These are phyloP conservation scores for Isoperla grammatica DNA, from an alignment of 2,888 invertebrate species.

Conservation along the genomic window DNA sequence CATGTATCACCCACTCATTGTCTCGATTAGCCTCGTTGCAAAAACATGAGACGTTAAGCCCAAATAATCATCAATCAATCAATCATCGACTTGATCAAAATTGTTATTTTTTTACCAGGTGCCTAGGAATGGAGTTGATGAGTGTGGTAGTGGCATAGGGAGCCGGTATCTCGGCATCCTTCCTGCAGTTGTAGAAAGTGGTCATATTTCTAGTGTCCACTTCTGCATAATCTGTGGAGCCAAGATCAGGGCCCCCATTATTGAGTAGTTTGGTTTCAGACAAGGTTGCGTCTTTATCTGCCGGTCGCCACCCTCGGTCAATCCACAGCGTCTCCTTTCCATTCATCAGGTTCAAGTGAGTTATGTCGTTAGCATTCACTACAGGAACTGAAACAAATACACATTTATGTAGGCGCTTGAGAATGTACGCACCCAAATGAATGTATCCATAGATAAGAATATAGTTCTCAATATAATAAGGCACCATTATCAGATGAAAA, in stretches of 20 bases:
- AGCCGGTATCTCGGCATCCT: conserved; percentile 61
- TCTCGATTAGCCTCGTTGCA: no score
- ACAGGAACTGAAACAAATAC: conserved; percentile 39
- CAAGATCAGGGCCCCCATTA: conserved; percentile 43
- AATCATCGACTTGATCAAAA: no score
- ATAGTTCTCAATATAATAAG: no score
- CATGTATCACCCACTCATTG: no score
- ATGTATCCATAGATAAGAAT: no score
- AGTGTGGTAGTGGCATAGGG: conserved; percentile 74
- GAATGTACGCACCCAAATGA: no score
- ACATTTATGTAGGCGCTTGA: no score
- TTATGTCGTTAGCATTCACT: conserved; percentile 46
- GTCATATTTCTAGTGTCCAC: conserved; percentile 57
- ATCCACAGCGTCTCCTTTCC: conserved; percentile 65
- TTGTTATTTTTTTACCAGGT: conserved; percentile 24
- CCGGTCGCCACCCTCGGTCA: conserved; percentile 60
- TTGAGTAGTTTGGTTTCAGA: conserved; percentile 54
- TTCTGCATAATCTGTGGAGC: conserved; percentile 59
- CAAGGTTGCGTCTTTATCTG: conserved; percentile 47
- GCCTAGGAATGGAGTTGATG: conserved; percentile 44
- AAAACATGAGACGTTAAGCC: no score
- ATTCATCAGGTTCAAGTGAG: conserved; percentile 40
- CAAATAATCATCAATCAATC: no score
- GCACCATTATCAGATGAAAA: no score
- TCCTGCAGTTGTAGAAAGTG: conserved; percentile 61